These are phyloP conservation scores for Salvator merianae DNA, from an alignment of 2,113 vertebrate genomes.

Conservation along the genomic window DNA sequence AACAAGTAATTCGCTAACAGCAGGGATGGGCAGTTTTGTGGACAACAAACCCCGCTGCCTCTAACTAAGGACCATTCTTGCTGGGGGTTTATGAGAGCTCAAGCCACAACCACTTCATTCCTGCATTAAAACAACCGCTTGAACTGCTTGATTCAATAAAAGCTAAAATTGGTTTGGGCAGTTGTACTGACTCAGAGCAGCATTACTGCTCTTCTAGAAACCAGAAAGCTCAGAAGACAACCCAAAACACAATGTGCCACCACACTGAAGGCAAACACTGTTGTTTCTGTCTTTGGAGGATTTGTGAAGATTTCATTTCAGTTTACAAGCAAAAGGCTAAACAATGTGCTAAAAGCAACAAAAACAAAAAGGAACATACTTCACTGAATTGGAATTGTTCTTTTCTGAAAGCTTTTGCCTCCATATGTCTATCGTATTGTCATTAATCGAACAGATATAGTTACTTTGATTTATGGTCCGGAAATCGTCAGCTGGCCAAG, in stretches of 20 bases:
- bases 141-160: neutral
- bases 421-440: constrained; percentile 89
- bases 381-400: constrained; percentile 85
- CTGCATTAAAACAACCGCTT: neutral
- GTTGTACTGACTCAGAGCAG: neutral
- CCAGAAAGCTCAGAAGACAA: neutral
- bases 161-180: neutral
- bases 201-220: neutral
- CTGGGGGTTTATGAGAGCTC: neutral
- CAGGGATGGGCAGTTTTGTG: neutral
- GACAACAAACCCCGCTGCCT: neutral
- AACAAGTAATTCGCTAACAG: too few relatives aligned
- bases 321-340: neutral
- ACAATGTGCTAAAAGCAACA: constrained; percentile 29
- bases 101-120: too few relatives aligned
- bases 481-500: constrained; percentile 87
- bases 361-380: constrained; percentile 79
- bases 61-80: neutral
- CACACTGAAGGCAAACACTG: neutral
- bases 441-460: constrained; percentile 89
- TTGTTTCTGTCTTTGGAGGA: neutral
- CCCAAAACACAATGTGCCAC: neutral
- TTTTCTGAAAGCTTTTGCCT: constrained; percentile 89
- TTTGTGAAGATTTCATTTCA: neutral
- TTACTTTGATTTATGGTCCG: constrained; percentile 84